Evolutionary conservation across 2,797 vertebrate species (phyloP), one percentile per base, ranked within the genome.

Genomic region (Urosaurus nigricauda): DNA sequence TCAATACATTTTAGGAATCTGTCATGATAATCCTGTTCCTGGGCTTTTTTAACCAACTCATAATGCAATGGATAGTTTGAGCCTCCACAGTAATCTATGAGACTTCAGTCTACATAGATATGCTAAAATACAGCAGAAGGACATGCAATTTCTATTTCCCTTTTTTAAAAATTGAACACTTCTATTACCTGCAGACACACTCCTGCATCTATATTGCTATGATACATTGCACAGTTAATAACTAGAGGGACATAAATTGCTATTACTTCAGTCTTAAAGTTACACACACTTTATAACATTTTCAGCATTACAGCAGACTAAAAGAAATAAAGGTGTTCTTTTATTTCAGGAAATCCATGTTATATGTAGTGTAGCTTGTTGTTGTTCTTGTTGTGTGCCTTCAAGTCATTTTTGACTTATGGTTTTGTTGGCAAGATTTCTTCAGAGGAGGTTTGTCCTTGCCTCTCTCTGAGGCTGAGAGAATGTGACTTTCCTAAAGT

Each of bases 281-380:
- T 43, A 8, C 24, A 65, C 37, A 9, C 63, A 65, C 24, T 43
- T 56, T 70, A 29, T n/a, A 71, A 21, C 5, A 19, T 71, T 71
- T 53, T 53, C 2, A n/a, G 16, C 19, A n/a, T 53, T 71, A 40
- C 8, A 16, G 26, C 26, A 35, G 29, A 53, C 5, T 71, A n/a
- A 35, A 71, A n/a, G 68, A 53, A 82, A 82, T 83, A 71, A 56
- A 51, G 17, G 11, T 9, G n/a, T 83, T 83, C 63, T n/a, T 83
- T 88, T 85, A 60, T 21, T 84, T 90, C 37, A 78, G 29, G 79
- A 35, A 17, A 80, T 90, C 6, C 11, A 32, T 78, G 90, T 83
- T 68, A 89, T 19, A 8, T 90, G 21, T 81, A 32, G 16, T 90
- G 29, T 56, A 89, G 1, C 75, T 65, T 68, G 4, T 68, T 68